Evolutionary conservation across 2,797 vertebrate species (phyloP), one percentile per base, ranked within the genome.

Genomic region (Leptoclinus maculatus): DNA sequence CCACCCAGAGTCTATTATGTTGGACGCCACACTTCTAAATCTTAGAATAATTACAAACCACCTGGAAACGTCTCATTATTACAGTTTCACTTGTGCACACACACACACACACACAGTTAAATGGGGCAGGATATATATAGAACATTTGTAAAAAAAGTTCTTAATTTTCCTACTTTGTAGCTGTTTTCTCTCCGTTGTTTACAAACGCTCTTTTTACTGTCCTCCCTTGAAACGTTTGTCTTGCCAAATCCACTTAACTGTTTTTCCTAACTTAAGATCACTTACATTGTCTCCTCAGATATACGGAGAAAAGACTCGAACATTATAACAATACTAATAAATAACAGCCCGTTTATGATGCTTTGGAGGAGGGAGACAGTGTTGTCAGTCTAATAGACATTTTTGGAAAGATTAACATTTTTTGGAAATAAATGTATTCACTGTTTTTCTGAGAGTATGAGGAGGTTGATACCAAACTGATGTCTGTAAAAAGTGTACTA

Each of bases 11-110:
- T 38, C 72, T 23, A 58, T 88, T 21, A 53, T 56, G 54, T 59
- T 43, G 41, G 41, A 85, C 74, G 47, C 56, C 54, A 53, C 56
- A 63, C 69, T 66, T 66, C 41, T 72, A 80, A 84, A 78, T 73
- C 77, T 62, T 29, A 39, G 13, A 77, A 64, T 80, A 79, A 82
- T 83, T 76, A 83, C 74, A 85, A 87, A 87, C 85, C 76, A 84
- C 80, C 83, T 87, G 83, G 76, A 84, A 65, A 66, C 13, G 0
- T 68, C 76, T 65, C 19, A 51, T 73, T 68, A 57, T 70, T 34
- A 7, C 16, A 84, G 23, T 32, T 21, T 7, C 14, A 10, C 17
- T 9, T 34, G 9, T 57, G 34, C 68, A 58, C 6, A 74, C 57
- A 74, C n/a, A 49, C 58, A 47, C 27, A 56, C 45, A 59, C 21